phyloP scores from a whole-genome alignment of 1,140 invertebrate genomes.

The Microplitis demolitor region DNA sequence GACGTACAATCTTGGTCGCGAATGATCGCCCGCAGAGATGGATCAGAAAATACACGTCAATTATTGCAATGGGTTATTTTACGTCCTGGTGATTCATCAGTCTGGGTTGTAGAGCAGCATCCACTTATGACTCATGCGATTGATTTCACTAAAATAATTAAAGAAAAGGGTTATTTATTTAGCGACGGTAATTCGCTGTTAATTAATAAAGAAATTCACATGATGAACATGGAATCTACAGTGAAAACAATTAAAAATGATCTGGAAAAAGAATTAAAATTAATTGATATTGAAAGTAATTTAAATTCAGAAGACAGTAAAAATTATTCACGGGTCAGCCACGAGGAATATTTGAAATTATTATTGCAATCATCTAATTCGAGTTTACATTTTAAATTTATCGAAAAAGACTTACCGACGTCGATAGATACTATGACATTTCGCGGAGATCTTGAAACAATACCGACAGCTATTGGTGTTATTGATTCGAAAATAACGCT shows the following conservation, averaged over 20 bases:
- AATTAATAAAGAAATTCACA: slow-evolving; percentile 57
- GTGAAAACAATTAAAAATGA: background rate
- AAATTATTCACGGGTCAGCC: slow-evolving; percentile 23
- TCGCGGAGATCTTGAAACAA: slow-evolving; percentile 44
- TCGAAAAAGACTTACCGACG: background rate
- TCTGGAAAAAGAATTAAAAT: background rate
- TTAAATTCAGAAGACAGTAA: background rate
- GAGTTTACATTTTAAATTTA: slow-evolving; percentile 11
- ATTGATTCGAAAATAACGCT: slow-evolving; percentile 49
- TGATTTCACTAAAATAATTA: slow-evolving; percentile 74
- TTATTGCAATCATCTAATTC: background rate
- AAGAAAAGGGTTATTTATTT: slow-evolving; percentile 74
- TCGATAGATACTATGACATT: slow-evolving; percentile 40
- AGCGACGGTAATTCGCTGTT: slow-evolving; percentile 82
- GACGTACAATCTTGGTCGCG: slow-evolving; percentile 75
- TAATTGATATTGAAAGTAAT: background rate
- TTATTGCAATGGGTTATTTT: slow-evolving; percentile 86
- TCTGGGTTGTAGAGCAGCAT: slow-evolving; percentile 85
- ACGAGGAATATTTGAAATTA: slow-evolving; percentile 40
- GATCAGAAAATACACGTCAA: slow-evolving; percentile 75
- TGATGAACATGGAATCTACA: background rate
- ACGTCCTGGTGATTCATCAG: slow-evolving; percentile 64
- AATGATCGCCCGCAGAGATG: slow-evolving; percentile 58
- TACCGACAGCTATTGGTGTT: slow-evolving; percentile 46
- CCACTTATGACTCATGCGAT: slow-evolving; percentile 69